Evolutionary conservation across 64 coral and sea anemone species (phyloP).

Genomic region (Astreopora myriophthalma): DNA sequence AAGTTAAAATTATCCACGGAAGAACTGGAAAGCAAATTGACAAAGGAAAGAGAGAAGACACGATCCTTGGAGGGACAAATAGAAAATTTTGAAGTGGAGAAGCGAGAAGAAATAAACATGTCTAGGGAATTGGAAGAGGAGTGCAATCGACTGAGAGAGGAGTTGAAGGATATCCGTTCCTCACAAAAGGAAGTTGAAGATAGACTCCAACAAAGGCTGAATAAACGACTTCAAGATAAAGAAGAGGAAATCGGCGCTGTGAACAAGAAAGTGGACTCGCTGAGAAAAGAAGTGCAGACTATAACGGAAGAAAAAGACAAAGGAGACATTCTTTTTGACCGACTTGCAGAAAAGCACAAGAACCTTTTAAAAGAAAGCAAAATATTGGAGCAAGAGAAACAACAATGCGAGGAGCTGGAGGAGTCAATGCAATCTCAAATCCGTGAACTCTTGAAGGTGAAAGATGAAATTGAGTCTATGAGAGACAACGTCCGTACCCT

Average conservation of each 20-base stretch:
- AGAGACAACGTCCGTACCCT: neutral
- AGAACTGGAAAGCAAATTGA: neutral
- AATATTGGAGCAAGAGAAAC: neutral
- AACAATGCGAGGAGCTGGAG: neutral
- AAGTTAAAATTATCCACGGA: neutral
- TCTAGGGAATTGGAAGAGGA: conserved; percentile 1
- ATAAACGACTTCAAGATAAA: neutral
- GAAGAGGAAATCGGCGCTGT: conserved; percentile 15
- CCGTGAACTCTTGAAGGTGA: neutral
- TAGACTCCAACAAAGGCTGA: neutral
- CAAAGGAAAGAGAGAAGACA: neutral
- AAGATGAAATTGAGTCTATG: conserved; percentile 38
- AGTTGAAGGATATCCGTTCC: neutral
- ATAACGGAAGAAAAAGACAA: conserved; percentile 33
- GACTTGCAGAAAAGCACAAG: conserved; percentile 16
- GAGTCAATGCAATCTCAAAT: conserved; percentile 17
- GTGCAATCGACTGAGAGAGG: neutral
- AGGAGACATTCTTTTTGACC: neutral
- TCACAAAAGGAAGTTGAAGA: neutral
- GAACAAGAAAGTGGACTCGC: neutral
- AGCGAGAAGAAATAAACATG: conserved; percentile 1
- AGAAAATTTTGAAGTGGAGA: conserved; percentile 13
- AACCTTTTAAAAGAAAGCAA: conserved; percentile 19
- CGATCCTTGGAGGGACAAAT: neutral
- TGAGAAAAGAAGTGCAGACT: neutral